Evolutionary conservation across 2,888 invertebrate species (phyloP).

Genomic region (Eurois occulta): DNA sequence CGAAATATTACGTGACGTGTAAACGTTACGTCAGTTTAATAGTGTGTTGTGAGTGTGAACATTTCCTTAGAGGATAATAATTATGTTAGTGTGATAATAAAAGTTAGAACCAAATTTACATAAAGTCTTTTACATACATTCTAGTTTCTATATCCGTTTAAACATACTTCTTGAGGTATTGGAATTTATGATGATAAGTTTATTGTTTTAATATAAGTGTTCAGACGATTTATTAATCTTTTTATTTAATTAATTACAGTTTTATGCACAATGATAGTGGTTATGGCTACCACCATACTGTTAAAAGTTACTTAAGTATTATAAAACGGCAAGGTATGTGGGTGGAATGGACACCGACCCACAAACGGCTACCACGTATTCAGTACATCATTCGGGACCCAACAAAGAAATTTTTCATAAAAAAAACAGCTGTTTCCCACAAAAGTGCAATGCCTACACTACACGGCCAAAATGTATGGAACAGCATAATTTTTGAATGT

Average conservation of each 20-base stretch:
- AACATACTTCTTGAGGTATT: neutral
- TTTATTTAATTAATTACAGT: neutral
- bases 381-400: no score
- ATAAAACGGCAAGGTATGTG: neutral
- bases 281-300: neutral
- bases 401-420: no score
- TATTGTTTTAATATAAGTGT: no score
- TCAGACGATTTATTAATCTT: neutral
- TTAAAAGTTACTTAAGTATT: neutral
- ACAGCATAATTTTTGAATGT: no score
- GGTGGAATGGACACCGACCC: no score
- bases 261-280: neutral
- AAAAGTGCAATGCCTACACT: no score
- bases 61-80: conserved; percentile 54
- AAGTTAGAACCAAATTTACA: conserved; percentile 43
- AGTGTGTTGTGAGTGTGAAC: conserved; percentile 18
- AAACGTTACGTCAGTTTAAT: conserved; percentile 31
- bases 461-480: no score
- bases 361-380: no score
- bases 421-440: no score
- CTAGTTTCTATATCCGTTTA: conserved; percentile 42
- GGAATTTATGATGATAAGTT: neutral
- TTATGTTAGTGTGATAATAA: conserved; percentile 18
- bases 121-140: conserved; percentile 38
- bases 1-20: conserved; percentile 33